phyloP scores from a whole-genome alignment of 2,113 vertebrate genomes.

The Tupaia tana region DNA sequence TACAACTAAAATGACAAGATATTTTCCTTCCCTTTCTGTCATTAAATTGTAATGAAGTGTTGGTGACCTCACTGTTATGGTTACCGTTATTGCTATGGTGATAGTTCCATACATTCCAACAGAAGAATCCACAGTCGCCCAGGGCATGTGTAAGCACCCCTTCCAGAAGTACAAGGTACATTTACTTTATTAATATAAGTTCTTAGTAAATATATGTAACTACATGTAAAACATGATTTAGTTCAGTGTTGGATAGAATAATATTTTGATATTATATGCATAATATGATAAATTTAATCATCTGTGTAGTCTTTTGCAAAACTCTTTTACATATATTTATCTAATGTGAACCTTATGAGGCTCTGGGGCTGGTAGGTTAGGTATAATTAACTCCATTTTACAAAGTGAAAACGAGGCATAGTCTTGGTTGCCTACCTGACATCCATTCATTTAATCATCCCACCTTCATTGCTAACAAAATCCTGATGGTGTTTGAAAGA shows the following conservation, averaged over 20 bases:
- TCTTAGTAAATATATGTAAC: background rate
- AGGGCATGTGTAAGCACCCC: background rate
- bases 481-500: background rate
- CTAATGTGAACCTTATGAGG: background rate
- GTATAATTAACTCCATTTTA: background rate
- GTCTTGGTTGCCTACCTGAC: background rate
- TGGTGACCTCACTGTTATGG: slow-evolving; percentile 48
- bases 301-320: background rate
- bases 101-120: slow-evolving; percentile 37
- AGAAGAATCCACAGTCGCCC: background rate
- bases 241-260: background rate
- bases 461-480: background rate
- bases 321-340: background rate
- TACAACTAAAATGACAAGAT: slow-evolving; percentile 71
- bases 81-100: slow-evolving; percentile 47
- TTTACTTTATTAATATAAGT: slow-evolving; percentile 1
- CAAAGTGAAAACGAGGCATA: background rate
- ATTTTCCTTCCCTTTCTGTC: slow-evolving; percentile 55
- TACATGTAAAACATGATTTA: background rate
- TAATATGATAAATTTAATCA: background rate
- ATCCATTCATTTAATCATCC: background rate
- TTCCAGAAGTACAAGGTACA: background rate
- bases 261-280: background rate
- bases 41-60: slow-evolving; percentile 64
- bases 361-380: background rate